Evolutionary conservation across 1,140 invertebrate genomes (phyloP).

Genomic region (Drosophila pallidifrons): DNA sequence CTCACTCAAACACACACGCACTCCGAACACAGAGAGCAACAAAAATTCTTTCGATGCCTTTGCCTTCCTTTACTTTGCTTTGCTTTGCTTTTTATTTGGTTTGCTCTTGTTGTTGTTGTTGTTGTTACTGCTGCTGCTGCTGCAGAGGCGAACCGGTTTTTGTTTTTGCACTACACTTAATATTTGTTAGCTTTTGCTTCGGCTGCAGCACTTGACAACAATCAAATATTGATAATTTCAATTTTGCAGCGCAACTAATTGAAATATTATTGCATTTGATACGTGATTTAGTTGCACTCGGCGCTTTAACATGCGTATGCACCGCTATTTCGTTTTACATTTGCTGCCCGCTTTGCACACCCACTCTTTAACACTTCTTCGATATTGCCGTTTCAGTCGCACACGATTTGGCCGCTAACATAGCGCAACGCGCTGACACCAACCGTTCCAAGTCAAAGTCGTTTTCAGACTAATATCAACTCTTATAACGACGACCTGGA

Average conservation of each 20-base stretch:
- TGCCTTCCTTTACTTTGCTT: conserved; percentile 50
- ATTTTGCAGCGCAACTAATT: conserved; percentile 26
- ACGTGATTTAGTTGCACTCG: conserved; percentile 33
- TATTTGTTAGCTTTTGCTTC: conserved; percentile 49
- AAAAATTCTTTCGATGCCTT: conserved; percentile 78
- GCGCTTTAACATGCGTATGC: conserved; percentile 46
- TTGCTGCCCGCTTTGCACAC: conserved; percentile 36
- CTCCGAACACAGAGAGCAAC: conserved; percentile 57
- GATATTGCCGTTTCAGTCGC: conserved; percentile 50
- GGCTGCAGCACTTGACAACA: conserved; percentile 42
- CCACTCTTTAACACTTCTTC: conserved; percentile 29
- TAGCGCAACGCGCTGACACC: conserved; percentile 30
- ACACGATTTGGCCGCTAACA: conserved; percentile 34
- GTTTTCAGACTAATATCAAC: conserved; percentile 43
- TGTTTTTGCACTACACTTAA: conserved; percentile 78
- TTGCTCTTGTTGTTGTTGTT: conserved; percentile 37
- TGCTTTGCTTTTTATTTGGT: conserved; percentile 52
- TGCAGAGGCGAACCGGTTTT: conserved; percentile 78
- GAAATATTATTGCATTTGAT: conserved; percentile 28
- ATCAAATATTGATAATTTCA: conserved; percentile 42
- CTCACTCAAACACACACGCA: conserved; percentile 27
- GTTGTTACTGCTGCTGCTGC: conserved; percentile 45
- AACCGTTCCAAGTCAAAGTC: conserved; percentile 48
- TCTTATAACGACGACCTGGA: conserved; percentile 31
- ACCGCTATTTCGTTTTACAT: conserved; percentile 51